Base-by-base conservation (phyloP, 2,888 invertebrate species). In the Scaptomyza flava region DNA sequence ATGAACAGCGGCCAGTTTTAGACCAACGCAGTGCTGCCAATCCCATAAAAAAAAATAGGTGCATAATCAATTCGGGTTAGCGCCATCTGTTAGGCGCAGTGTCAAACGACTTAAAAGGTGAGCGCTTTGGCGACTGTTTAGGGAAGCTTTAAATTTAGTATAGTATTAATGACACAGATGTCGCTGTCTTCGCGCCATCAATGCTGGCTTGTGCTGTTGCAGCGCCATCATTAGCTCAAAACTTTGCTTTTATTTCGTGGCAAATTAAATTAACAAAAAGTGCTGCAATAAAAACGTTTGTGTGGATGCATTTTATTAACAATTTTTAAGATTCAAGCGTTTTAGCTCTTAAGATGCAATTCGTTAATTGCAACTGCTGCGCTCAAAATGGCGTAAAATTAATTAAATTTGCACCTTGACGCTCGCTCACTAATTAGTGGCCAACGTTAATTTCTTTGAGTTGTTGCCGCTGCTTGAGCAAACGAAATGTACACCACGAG, bases 391-490 rank as follows among this genome's bases (percentile, higher is more conserved):
- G 83, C 87, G 86, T 82, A 58, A 87, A 89, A 89, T 84, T 87
- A 84, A 89, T 89, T 89, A 87, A 84, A 72, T 89, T 81, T 85
- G 65, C 87, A 81, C 79, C 79, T 81, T 62, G 78, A 71, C 60
- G 14, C 14, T 77, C 60, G 66, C 60, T 64, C 79, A 86, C 87
- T 83, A 85, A 85, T 85, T 85, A 85, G 84, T 84, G 84, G 72
- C 72, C 59, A 77, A 80, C 81, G 81, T 69, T 67, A 80, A 79
- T 83, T 86, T 66, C 72, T 67, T 74, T 74, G 77, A 87, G 74
- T 86, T 86, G 62, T 62, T 64, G 65, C 89, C 81, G 81, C 80
- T 88, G 52, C 88, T 82, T 82, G 87, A 82, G 74, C 82, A 86
- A 56, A 52, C 46, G 59, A 77, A 59, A 73, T 30, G 42, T 33